Evolutionary conservation across 2,113 vertebrate species (phyloP).

Genomic region (Burhinus oedicnemus): DNA sequence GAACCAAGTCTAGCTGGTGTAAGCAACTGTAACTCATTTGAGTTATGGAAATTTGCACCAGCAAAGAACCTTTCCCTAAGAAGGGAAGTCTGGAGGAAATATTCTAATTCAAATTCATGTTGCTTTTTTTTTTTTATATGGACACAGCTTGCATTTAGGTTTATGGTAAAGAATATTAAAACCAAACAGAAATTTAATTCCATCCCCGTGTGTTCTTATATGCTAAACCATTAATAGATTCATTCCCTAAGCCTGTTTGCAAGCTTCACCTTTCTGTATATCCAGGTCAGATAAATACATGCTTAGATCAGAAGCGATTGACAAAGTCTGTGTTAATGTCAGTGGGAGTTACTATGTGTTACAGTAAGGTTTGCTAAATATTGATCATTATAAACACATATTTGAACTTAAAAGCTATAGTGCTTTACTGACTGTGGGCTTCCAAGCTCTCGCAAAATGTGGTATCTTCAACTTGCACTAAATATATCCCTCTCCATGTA

Average conservation of each 20-base stretch:
- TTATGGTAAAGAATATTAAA: neutral
- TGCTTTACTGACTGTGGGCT: neutral
- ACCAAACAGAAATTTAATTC: neutral
- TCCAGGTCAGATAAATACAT: neutral
- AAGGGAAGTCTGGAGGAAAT: neutral
- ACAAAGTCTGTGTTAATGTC: neutral
- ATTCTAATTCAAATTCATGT: neutral
- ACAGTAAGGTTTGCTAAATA: neutral
- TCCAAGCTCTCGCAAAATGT: neutral
- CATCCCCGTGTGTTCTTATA: neutral
- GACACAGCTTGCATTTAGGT: neutral
- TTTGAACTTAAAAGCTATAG: neutral
- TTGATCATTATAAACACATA: neutral
- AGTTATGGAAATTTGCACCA: slow-evolving; percentile 42
- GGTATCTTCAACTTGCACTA: neutral
- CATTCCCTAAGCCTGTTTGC: neutral
- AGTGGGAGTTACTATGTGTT: neutral
- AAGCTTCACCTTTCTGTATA: neutral
- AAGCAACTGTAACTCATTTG: slow-evolving; percentile 36
- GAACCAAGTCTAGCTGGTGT: slow-evolving; percentile 6
- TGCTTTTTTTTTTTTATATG: neutral
- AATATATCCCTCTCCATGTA: neutral
- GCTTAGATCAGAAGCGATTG: neutral
- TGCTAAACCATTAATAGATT: neutral
- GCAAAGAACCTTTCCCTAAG: neutral